A percentile compares a stretch with the other conserved stretches of the same genome.
Evolutionary conservation across 1,140 invertebrate genomes (phyloP).

Genomic region (Macrocentrus cingulum): DNA sequence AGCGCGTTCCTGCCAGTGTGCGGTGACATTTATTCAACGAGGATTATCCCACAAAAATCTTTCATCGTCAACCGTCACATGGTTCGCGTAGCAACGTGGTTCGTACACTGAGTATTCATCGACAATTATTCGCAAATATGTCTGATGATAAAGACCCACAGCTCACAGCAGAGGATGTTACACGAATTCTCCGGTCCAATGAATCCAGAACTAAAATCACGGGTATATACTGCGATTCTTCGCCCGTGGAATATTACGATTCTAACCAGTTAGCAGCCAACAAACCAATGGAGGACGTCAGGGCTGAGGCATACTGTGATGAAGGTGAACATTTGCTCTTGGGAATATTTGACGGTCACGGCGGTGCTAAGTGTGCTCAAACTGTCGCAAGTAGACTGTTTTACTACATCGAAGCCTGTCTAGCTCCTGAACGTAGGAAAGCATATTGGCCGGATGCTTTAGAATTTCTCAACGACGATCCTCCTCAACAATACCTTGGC

Average conservation of each 20-base stretch:
- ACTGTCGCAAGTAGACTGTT: constrained; percentile 83
- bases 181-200: constrained; percentile 72
- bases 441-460: constrained; percentile 51
- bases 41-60: no score
- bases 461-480: constrained; percentile 71
- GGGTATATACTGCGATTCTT: constrained; percentile 57
- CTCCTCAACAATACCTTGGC: constrained; percentile 73
- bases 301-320: constrained; percentile 77
- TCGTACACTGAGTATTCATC: not conserved
- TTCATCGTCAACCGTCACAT: no score
- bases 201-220: constrained; percentile 82
- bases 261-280: constrained; percentile 93
- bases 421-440: constrained; percentile 67
- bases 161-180: constrained; percentile 40
- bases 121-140: not conserved
- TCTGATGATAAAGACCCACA: constrained; percentile 3
- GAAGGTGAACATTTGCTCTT: constrained; percentile 79
- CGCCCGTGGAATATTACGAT: constrained; percentile 87
- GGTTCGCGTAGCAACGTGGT: no score
- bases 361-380: constrained; percentile 87
- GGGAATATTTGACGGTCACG: constrained; percentile 95
- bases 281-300: constrained; percentile 90
- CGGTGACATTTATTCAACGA: no score
- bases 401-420: constrained; percentile 82
- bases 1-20: no score